Base-by-base conservation (phyloP, 2,797 vertebrate genomes). In the Clarias platycephalus region DNA sequence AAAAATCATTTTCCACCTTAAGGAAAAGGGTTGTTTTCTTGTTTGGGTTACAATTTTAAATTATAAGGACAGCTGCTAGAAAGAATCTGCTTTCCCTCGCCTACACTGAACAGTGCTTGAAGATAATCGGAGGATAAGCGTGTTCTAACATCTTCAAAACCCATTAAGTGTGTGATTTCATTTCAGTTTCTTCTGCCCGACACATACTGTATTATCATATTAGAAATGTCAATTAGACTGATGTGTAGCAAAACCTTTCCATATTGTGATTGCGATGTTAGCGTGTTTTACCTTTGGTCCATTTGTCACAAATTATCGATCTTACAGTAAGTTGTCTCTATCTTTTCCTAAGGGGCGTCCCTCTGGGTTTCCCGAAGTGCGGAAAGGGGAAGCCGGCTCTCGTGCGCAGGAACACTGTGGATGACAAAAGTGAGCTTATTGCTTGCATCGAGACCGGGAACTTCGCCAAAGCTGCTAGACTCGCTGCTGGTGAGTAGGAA, bases 381-480 rank as follows among this genome's bases (percentile, higher is more conserved):
- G 98, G 97, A 53, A 98, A 97, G 82, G 98, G 98, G 78, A 99
- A 99, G 91, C 98, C 98, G 0, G 97, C 97, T 20, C 93, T 98
- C 82, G 96, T 98, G 86, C 95, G 97, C 85, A 96, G 98, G 89
- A 98, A 96, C 92, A 97, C 97, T 3, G 94, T 98, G 90, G 98
- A 99, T 72, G 97, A 99, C 92, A 96, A 97, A 91, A 98, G 95
- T 63, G 96, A 98, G 87, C 93, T 99, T 72, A 98, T 99, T 83
- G 97, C 98, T 70, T 99, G 97, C 87, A 99, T 99, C 37, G 97
- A 99, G 93, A 98, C 95, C 0, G 97, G 97, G 72, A 98, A 99
- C 90, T 99, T 98, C 83, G 97, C 97, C 89, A 98, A 97, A 95
- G 98, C 98, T 4, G 97, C 98, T 89, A 94, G 97, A 85, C 98